Percentiles rank a stretch among this genome's conserved stretches.
These are phyloP conservation scores for Copidosoma floridanum DNA, from an alignment of 1,140 invertebrate genomes.

Conservation along the genomic window DNA sequence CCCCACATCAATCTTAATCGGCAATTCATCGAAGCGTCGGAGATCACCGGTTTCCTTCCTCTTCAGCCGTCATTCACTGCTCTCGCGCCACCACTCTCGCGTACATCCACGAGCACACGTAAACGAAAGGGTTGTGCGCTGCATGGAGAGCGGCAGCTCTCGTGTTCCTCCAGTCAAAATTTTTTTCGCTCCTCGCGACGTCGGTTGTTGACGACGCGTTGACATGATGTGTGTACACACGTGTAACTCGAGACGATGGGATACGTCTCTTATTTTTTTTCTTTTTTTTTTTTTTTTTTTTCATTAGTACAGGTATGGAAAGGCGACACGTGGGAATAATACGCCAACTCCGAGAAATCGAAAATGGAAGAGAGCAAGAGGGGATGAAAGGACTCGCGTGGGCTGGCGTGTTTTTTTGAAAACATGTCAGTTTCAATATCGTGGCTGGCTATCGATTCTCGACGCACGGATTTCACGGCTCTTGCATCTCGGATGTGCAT, in stretches of 20 bases:
- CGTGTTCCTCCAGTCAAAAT: conserved; percentile 51
- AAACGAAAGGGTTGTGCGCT: no score
- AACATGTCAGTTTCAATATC: conserved; percentile 57
- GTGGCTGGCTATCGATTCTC: conserved; percentile 46
- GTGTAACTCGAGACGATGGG: conserved; percentile 48
- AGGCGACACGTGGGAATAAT: conserved; percentile 41
- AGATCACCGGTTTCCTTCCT: no score
- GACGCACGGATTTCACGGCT: no score
- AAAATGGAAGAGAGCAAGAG: conserved; percentile 36
- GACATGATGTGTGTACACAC: conserved; percentile 12
- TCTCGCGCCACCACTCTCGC: no score
- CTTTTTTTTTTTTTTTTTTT: no score
- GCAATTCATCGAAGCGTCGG: no score
- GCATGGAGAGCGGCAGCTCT: background rate
- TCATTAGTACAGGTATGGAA: conserved; percentile 48
- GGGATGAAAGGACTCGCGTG: conserved; percentile 50
- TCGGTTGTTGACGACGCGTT: conserved; percentile 34
- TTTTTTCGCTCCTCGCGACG: conserved; percentile 44
- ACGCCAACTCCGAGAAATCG: conserved; percentile 52
- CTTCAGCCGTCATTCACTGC: no score
- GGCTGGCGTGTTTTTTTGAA: no score
- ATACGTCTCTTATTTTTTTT: no score
- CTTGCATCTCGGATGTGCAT: no score
- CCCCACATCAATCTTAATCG: no score
- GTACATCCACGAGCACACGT: no score